These are phyloP conservation scores for Acanthurus lineatus DNA, from an alignment of 2,797 vertebrate species.

Conservation along the genomic window DNA sequence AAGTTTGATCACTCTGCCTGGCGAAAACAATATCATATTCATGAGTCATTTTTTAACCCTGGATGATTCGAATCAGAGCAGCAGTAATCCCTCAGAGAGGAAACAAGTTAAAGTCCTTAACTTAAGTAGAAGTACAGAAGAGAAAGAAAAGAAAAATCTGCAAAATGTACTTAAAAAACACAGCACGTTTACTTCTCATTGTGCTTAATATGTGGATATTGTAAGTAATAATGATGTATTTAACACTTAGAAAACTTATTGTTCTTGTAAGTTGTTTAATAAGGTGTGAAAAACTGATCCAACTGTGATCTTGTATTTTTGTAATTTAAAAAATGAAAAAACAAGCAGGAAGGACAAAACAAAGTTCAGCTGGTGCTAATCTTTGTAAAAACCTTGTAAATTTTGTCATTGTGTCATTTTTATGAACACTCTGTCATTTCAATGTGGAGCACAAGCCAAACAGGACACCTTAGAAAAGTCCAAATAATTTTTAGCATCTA, in stretches of 20 bases:
- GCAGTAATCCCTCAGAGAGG: not conserved
- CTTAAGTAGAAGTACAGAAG: too few relatives aligned
- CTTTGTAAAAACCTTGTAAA: not conserved
- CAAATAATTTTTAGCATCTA: not conserved
- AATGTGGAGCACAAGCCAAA: not conserved
- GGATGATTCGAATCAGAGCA: not conserved
- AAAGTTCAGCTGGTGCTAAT: not conserved
- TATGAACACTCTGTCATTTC: not conserved
- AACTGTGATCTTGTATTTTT: too few relatives aligned
- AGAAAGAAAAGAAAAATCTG: too few relatives aligned
- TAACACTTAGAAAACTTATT: too few relatives aligned
- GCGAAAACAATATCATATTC: slow-evolving; percentile 6
- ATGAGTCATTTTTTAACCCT: not conserved
- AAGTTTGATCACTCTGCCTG: not conserved
- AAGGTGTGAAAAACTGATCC: not conserved
- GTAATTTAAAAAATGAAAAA: not conserved
- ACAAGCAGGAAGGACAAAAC: not conserved
- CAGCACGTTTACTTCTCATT: too few relatives aligned
- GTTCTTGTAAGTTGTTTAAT: too few relatives aligned
- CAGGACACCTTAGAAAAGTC: slow-evolving; percentile 5
- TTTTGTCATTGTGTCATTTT: not conserved
- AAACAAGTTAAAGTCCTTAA: not conserved
- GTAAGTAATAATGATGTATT: too few relatives aligned
- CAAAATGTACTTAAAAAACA: too few relatives aligned
- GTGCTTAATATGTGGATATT: too few relatives aligned